phyloP scores from a whole-genome alignment of 2,888 invertebrate genomes.

The Drosophila nigritarsus region DNA sequence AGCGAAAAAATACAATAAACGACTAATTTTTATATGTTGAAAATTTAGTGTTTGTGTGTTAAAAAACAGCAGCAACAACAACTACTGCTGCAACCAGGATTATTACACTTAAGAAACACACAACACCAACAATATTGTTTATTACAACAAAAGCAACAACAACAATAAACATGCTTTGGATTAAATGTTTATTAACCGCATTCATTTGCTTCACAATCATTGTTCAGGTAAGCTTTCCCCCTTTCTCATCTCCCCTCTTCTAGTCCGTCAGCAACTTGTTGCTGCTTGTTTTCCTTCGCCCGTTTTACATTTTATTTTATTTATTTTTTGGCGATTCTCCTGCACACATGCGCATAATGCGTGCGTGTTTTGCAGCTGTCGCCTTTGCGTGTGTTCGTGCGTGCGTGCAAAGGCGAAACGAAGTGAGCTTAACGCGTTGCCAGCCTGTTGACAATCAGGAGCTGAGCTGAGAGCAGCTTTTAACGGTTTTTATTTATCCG shows the following conservation, averaged over 20 bases:
- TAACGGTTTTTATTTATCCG: conserved; percentile 13
- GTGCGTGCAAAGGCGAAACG: background rate
- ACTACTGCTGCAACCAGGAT: conserved; percentile 47
- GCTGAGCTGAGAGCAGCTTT: background rate
- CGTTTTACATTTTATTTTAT: conserved; percentile 9
- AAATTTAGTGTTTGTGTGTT: conserved; percentile 42
- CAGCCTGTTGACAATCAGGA: conserved; percentile 26
- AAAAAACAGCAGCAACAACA: conserved; percentile 30
- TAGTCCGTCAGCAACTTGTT: conserved; percentile 50
- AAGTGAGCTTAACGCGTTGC: conserved; percentile 50
- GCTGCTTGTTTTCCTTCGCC: conserved; percentile 27
- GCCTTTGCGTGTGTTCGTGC: conserved; percentile 7
- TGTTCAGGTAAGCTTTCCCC: conserved; percentile 82
- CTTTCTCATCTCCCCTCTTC: conserved; percentile 10
- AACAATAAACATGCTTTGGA: conserved; percentile 84
- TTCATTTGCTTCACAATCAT: conserved; percentile 83
- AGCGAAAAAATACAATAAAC: conserved; percentile 62
- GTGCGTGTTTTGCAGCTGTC: conserved; percentile 2
- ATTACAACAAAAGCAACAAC: conserved; percentile 54
- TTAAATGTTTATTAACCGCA: conserved; percentile 84
- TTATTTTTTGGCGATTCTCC: conserved; percentile 33
- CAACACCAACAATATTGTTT: conserved; percentile 42
- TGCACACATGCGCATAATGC: conserved; percentile 46
- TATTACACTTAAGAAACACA: conserved; percentile 58
- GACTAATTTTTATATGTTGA: conserved; percentile 50